Percentiles rank a stretch among this genome's conserved stretches.
phyloP scores from a whole-genome alignment of 2,113 vertebrate species.

The Toxotes jaculatrix region DNA sequence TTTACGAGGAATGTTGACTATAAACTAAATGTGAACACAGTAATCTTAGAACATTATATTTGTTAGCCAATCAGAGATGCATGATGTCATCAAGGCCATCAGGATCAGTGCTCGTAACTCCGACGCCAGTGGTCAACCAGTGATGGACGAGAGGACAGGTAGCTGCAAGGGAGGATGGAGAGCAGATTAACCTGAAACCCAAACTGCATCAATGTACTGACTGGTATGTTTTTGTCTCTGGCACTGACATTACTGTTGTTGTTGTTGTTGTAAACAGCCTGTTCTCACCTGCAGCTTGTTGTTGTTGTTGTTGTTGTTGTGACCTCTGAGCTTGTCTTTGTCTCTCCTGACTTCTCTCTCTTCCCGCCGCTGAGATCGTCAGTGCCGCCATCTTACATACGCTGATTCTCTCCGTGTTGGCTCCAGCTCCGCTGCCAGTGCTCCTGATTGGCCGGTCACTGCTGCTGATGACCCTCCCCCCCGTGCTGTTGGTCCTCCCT shows the following conservation, averaged over 20 bases:
- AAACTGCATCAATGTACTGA: neutral
- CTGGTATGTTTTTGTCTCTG: neutral
- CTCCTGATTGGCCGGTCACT: conserved; percentile 51
- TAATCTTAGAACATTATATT: neutral
- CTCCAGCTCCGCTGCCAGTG: conserved; percentile 37
- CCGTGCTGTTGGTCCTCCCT: conserved; percentile 8
- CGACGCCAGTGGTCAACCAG: conserved; percentile 30
- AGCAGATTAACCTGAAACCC: neutral
- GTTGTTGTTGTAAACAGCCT: neutral
- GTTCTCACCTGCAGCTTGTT: conserved; percentile 37
- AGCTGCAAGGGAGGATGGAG: conserved; percentile 4
- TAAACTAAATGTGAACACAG: no score
- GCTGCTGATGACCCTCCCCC: conserved; percentile 62
- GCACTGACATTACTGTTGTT: neutral
- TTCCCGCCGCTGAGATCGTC: conserved; percentile 57
- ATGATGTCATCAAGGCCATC: conserved; percentile 30
- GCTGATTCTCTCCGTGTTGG: conserved; percentile 65
- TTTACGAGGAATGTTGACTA: neutral
- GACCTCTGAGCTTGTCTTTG: neutral
- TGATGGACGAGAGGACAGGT: conserved; percentile 23
- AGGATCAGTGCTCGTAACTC: neutral
- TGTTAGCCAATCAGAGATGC: conserved; percentile 25
- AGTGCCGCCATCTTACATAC: conserved; percentile 74
- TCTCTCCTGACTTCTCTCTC: conserved; percentile 47
- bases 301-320: conserved; percentile 5